Base-by-base conservation (phyloP, 2,113 vertebrate species). In the Chelonoidis abingdonii region DNA sequence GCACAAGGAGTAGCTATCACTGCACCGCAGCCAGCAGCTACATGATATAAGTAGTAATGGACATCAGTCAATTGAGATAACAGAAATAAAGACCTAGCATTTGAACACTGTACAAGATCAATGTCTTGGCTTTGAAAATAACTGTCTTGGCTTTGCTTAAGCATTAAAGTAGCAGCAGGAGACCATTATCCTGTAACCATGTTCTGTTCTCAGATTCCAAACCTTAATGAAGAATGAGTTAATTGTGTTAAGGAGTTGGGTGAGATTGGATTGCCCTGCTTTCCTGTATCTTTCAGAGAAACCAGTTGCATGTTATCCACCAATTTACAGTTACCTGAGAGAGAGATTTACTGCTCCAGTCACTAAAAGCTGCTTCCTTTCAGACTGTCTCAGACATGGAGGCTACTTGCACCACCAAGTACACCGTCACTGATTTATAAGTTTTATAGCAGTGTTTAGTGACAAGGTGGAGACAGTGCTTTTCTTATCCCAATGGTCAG, bases 321-420 rank as follows among this genome's bases (percentile, higher is more conserved):
- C 93, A 90, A 92, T 52, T 57, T 62, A 56, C 86, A 87, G 88
- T 50, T 56, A 75, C 84, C 49, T 19, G 44, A 89, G 83, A 91
- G 91, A 96, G 94, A 82, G 59, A 92, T 31, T 56, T 47, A 54
- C 86, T 83, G 93, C 76, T 93, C 91, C 88, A 91, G 41, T 83
- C 62, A 88, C 57, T 50, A 16, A 91, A 80, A 79, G 57, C 89
- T 83, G 95, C 81, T 91, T 94, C 91, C 52, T 29, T 49, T 92
- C 84, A 10, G 14, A 53, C 93, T 94, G 92, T 84, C 94, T 91
- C 90, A 93, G 88, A 80, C 76, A 27, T 13, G 76, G 57, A 91
- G 94, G 78, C 8, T 86, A 65, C 19, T n/a, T 75, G 87, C 47
- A 19, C 59, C 78, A 89, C 11, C 59, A 91, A 91, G 83, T 56